Evolutionary conservation across 2,797 vertebrate species (phyloP).

Genomic region (Pseudomugil tenellus): DNA sequence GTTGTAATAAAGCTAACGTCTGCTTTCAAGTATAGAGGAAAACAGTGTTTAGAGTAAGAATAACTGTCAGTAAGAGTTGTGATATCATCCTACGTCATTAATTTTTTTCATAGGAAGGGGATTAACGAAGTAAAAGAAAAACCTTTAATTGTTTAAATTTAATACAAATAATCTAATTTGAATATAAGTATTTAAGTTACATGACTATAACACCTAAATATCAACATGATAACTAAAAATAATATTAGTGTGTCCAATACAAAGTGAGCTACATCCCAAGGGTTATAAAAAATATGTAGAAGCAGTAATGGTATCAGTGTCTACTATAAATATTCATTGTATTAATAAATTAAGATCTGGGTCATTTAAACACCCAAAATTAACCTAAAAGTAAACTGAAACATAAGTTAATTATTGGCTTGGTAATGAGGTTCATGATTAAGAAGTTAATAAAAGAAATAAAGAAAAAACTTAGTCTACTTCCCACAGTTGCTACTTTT

Average conservation of each 20-base stretch:
- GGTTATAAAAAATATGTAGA: conserved; percentile 35
- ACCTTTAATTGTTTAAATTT: background rate
- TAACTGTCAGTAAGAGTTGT: conserved; percentile 22
- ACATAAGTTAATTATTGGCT: conserved; percentile 82
- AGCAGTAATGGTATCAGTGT: conserved; percentile 53
- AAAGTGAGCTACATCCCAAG: background rate
- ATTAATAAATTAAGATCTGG: conserved; percentile 79
- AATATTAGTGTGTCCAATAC: background rate
- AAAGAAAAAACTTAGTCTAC: conserved; percentile 48
- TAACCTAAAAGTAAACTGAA: conserved; percentile 78
- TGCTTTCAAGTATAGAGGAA: conserved; percentile 28
- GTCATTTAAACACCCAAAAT: conserved; percentile 77
- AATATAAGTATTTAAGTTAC: background rate
- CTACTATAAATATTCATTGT: conserved; percentile 74
- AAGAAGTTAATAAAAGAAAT: conserved; percentile 82
- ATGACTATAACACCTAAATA: background rate
- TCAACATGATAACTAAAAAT: background rate
- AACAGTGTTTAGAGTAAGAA: conserved; percentile 26
- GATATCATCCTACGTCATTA: conserved; percentile 15
- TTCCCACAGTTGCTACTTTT: background rate
- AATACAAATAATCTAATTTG: conserved; percentile 1
- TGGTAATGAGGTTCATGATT: conserved; percentile 84
- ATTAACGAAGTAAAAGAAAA: no score
- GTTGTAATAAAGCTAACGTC: conserved; percentile 16
- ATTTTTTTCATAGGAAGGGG: background rate